Base-by-base conservation (phyloP, 2,888 invertebrate genomes). In the Ectemnius lituratus region DNA sequence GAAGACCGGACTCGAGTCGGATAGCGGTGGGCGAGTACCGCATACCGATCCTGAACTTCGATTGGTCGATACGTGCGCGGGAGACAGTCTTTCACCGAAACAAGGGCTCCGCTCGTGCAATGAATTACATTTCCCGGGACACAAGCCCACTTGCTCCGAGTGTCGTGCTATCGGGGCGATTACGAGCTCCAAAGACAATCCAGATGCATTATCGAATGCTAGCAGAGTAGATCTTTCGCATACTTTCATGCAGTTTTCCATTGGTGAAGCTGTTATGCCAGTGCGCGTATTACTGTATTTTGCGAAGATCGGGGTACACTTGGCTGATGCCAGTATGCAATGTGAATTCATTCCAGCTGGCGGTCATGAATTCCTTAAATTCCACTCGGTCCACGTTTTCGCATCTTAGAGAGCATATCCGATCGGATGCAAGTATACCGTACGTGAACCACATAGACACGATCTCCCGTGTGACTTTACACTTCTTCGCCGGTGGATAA, bases 401-500 rank as follows among this genome's bases (percentile, higher is more conserved):
- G 8, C 37, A 11, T 11, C 8, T 37, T 37, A 1, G 37, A 6
- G 37, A 37, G 37, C 8, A 37, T 80, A 80, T 56, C 70, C 67
- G 75, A 57, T 60, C 67, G 77, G 62, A 75, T 61, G 65, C 75
- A 75, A 67, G 74, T 76, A 78, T 52, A 23, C 52, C 68, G 59
- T 58, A 47, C 63, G 37, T 61, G 64, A 37, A 37, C 8, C 37
- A 11, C 37, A 37, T 11, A 11, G 67, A 79, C 79, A 76, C 73
- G 69, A 76, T 71, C 77, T 71, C 76, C 70, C 68, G 84, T 78
- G 80, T 80, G 86, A 84, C 82, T 85, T 73, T 81, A 80, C 80
- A 75, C 65, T 70, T 78, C 37, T 68, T 64, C 68, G 56, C 37
- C 67, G 49, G 65, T 57, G 64, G 59, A 49, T 37, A 45, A 65